Conservation (phyloP, 1,140 invertebrate genomes). For the Zeugodacus cucurbitae region DNA sequence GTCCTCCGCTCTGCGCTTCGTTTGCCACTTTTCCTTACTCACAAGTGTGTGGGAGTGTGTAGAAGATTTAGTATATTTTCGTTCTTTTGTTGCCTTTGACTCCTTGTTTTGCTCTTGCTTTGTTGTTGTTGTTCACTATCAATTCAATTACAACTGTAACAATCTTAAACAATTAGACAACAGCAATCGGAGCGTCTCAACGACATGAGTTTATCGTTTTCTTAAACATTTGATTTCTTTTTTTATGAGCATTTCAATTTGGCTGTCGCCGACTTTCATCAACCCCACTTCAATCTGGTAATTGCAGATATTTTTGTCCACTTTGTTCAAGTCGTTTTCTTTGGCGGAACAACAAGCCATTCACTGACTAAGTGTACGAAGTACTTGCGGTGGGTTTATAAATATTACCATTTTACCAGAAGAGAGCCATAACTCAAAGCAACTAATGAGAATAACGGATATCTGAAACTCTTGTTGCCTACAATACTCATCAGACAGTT, state of each 20-base stretch:
- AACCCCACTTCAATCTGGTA: background rate
- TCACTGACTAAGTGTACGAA: background rate
- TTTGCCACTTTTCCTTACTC: background rate
- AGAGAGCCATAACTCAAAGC: no score
- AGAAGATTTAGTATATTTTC: no score
- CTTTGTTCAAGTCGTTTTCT: background rate
- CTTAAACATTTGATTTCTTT: background rate
- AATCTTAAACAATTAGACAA: conserved; percentile 37
- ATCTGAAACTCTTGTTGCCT: no score
- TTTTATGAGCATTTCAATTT: conserved; percentile 11
- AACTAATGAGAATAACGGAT: no score
- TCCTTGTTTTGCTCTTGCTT: background rate
- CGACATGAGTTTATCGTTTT: conserved; percentile 7
- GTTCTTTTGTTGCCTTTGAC: background rate
- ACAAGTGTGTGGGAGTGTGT: background rate
- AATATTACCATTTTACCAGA: no score
- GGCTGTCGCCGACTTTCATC: background rate
- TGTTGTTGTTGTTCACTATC: background rate
- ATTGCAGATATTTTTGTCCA: background rate
- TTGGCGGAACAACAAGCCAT: background rate
- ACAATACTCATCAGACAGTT: no score
- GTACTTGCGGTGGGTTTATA: background rate
- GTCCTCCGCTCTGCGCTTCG: background rate
- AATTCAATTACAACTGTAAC: conserved; percentile 37
- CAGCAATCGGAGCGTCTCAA: conserved; percentile 28